Percentiles rank a stretch among this genome's conserved stretches.
These are phyloP conservation scores for Drosophila histrio DNA, from an alignment of 2,888 invertebrate genomes.

Conservation along the genomic window DNA sequence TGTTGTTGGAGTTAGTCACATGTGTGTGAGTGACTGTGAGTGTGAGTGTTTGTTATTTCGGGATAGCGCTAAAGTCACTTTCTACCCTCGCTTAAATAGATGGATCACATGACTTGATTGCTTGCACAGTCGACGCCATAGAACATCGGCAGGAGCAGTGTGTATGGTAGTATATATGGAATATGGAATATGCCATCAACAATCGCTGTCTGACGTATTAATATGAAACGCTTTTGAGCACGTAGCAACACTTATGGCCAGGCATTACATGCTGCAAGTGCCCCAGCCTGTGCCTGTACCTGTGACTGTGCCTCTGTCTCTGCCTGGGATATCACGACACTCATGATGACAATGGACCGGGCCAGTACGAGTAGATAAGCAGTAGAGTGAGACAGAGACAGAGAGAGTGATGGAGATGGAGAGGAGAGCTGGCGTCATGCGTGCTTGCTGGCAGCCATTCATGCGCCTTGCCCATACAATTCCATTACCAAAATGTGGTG, in stretches of 20 bases:
- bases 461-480: constrained; percentile 67
- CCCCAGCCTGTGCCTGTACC: constrained; percentile 24
- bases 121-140: constrained; percentile 68
- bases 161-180: constrained; percentile 7
- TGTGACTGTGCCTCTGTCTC: constrained; percentile 24
- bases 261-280: constrained; percentile 74
- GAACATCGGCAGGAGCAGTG: constrained; percentile 48
- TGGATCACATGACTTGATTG: constrained; percentile 78
- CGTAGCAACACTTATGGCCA: constrained; percentile 81
- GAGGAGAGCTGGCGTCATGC: constrained; percentile 49
- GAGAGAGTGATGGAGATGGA: constrained; percentile 2
- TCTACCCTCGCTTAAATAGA: constrained; percentile 78
- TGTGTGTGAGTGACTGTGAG: constrained; percentile 9
- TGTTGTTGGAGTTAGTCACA: constrained; percentile 45
- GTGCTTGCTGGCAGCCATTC: constrained; percentile 67
- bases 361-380: constrained; percentile 21
- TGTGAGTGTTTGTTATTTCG: constrained; percentile 57
- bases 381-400: not conserved
- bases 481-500: constrained; percentile 74
- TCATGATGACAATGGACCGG: constrained; percentile 60
- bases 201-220: constrained; percentile 74
- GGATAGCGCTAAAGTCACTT: constrained; percentile 71
- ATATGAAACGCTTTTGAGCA: constrained; percentile 82
- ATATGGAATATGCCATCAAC: constrained; percentile 63
- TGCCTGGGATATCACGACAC: constrained; percentile 70